Conservation (phyloP, 2,888 invertebrate species). For the Trachelus iudaicus region DNA sequence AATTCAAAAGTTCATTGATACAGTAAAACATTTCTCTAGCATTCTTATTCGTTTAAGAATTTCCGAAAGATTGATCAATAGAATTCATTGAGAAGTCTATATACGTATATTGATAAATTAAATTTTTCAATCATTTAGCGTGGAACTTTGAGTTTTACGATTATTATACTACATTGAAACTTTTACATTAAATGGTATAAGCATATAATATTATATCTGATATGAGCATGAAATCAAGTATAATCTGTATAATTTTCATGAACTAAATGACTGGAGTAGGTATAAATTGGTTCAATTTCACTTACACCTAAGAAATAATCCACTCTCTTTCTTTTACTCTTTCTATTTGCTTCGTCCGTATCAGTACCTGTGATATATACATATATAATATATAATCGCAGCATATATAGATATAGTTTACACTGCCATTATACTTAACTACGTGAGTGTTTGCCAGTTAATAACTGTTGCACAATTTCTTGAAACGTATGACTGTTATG, state of each 20-base stretch:
- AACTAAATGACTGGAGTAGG: background rate
- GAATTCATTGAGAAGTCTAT: background rate
- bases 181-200: background rate
- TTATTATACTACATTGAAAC: background rate
- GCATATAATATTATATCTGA: background rate
- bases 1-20: no score
- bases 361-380: background rate
- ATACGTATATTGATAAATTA: no score
- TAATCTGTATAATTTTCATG: background rate
- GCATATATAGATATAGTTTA: background rate
- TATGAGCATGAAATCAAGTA: background rate
- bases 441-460: background rate
- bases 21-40: no score
- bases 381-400: background rate
- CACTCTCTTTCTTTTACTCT: background rate
- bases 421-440: background rate
- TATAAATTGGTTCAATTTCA: background rate
- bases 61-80: background rate
- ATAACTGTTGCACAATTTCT: background rate
- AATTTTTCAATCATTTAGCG: background rate
- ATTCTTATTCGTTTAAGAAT: no score
- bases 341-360: background rate
- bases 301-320: background rate
- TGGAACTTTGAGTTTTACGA: background rate
- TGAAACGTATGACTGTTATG: background rate